Conservation (phyloP, 2,888 invertebrate species). For the Chymomyza amoena region DNA sequence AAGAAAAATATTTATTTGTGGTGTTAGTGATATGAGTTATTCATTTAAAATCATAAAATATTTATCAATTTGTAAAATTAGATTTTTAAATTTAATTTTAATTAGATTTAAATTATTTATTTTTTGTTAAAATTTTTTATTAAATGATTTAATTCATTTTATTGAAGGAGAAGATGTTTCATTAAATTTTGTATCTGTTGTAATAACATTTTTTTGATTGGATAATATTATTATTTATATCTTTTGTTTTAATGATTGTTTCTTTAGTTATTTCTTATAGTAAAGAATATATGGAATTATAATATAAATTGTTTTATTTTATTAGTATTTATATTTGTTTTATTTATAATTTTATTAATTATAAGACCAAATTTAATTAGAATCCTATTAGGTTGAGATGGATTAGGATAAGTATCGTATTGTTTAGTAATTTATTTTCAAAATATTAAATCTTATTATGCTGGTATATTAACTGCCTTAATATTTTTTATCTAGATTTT, state of each 20-base stretch:
- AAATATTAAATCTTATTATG: no score
- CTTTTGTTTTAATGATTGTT: slow-evolving; percentile 84
- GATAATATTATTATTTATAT: slow-evolving; percentile 83
- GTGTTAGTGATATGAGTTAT: slow-evolving; percentile 80
- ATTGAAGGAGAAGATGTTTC: slow-evolving; percentile 81
- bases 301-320: slow-evolving; percentile 83
- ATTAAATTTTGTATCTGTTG: slow-evolving; percentile 79
- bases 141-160: slow-evolving; percentile 79
- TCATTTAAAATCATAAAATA: slow-evolving; percentile 81
- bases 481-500: slow-evolving; percentile 82
- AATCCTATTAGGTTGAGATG: slow-evolving; percentile 87
- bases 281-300: slow-evolving; percentile 82
- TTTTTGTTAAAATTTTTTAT: slow-evolving; percentile 80
- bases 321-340: no score
- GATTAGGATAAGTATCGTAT: slow-evolving; percentile 86
- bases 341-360: slow-evolving; percentile 85
- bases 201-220: slow-evolving; percentile 83
- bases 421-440: slow-evolving; percentile 82
- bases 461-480: slow-evolving; percentile 86
- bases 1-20: slow-evolving; percentile 85
- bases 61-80: slow-evolving; percentile 80
- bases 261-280: slow-evolving; percentile 84
- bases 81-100: slow-evolving; percentile 80
- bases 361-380: slow-evolving; percentile 85
- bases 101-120: slow-evolving; percentile 78